These are phyloP conservation scores for Bradypodion ventrale DNA, from an alignment of 2,797 vertebrate species.

Conservation along the genomic window DNA sequence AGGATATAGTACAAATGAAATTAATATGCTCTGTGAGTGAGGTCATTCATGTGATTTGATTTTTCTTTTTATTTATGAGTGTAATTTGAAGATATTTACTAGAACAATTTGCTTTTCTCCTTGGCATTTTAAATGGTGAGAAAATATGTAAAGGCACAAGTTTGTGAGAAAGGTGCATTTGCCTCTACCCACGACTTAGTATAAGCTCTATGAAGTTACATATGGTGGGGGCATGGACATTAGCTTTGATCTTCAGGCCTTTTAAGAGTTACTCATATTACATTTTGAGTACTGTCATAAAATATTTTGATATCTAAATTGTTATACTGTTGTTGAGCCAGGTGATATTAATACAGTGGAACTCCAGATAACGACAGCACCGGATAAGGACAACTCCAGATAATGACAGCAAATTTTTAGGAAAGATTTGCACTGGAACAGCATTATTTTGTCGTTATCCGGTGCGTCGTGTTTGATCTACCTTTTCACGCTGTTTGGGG, in stretches of 20 bases:
- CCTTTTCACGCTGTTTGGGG: too few relatives aligned
- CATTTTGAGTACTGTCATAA: constrained; percentile 12
- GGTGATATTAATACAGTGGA: constrained; percentile 8
- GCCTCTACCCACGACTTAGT: background rate
- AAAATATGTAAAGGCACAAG: constrained; percentile 23
- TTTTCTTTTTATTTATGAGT: background rate
- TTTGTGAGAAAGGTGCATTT: constrained; percentile 1
- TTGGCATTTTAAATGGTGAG: constrained; percentile 17
- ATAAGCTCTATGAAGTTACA: background rate
- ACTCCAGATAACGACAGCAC: too few relatives aligned
- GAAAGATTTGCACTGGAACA: too few relatives aligned
- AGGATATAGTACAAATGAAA: constrained; percentile 11
- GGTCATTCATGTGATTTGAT: constrained; percentile 2
- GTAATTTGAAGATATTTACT: constrained; percentile 17
- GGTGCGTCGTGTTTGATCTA: too few relatives aligned
- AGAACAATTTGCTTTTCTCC: constrained; percentile 11
- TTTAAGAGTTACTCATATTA: constrained; percentile 14
- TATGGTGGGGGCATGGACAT: background rate
- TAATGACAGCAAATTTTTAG: too few relatives aligned
- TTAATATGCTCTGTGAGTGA: constrained; percentile 6
- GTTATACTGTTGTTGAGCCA: constrained; percentile 8
- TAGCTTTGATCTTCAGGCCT: constrained; percentile 1
- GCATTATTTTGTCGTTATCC: too few relatives aligned
- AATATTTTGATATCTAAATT: constrained; percentile 8
- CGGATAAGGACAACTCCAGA: too few relatives aligned